Conservation (phyloP, 2,888 invertebrate genomes). For the Antitype chi region DNA sequence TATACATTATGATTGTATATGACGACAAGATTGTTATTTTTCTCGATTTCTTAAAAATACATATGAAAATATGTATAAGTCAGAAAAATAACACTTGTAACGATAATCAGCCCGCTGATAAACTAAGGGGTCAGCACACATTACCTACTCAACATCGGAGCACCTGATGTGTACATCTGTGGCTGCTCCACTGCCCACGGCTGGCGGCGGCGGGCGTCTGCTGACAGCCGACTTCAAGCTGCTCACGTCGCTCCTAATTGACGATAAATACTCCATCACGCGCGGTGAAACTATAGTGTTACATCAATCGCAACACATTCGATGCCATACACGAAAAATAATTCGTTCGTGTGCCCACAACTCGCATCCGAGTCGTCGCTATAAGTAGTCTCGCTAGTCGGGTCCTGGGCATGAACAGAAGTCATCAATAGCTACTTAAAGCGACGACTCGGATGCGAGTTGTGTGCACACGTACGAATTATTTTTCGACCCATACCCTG, state of each 20-base stretch:
- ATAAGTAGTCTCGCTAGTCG: no score
- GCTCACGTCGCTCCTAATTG: conserved; percentile 9
- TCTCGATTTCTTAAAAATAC: conserved; percentile 16
- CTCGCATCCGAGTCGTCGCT: no score
- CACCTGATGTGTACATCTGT: conserved; percentile 28
- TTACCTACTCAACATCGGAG: conserved; percentile 15
- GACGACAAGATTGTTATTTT: conserved; percentile 47
- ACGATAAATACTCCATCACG: conserved; percentile 28
- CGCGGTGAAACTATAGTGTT: background rate
- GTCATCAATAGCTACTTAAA: no score
- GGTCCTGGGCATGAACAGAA: no score
- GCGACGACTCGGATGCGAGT: no score
- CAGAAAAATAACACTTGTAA: conserved; percentile 9
- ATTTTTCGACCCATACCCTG: no score
- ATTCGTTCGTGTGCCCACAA: no score
- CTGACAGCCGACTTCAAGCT: conserved; percentile 16
- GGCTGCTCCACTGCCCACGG: background rate
- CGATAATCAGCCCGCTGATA: conserved; percentile 39
- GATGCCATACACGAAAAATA: no score
- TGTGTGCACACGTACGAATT: no score
- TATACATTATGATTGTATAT: conserved; percentile 57
- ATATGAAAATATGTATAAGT: conserved; percentile 18
- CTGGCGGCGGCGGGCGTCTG: background rate
- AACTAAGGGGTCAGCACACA: conserved; percentile 41
- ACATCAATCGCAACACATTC: background rate